Percentiles rank a stretch among this genome's conserved stretches.
phyloP scores from a whole-genome alignment of 2,113 vertebrate genomes.

The Symphodus melops region DNA sequence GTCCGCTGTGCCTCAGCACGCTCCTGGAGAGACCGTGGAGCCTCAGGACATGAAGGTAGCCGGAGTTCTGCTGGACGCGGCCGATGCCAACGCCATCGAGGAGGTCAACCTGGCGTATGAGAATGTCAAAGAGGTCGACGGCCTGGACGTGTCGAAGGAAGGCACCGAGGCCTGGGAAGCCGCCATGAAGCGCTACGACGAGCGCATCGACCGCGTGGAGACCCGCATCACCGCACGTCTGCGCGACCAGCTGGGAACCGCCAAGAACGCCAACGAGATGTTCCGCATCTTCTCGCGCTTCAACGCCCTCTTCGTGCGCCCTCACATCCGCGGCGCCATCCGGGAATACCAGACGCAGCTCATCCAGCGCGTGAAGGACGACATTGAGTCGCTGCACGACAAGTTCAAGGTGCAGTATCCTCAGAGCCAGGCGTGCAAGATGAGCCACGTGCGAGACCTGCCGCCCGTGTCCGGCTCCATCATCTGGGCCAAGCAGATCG shows the following conservation, averaged over 20 bases:
- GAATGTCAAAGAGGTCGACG: conserved; percentile 98
- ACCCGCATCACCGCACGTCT: conserved; percentile 97
- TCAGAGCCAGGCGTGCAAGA: conserved; percentile 97
- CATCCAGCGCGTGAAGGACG: conserved; percentile 97
- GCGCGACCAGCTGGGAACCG: conserved; percentile 95
- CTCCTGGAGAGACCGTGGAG: conserved; percentile 92
- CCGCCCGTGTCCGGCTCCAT: conserved; percentile 97
- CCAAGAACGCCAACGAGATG: conserved; percentile 99
- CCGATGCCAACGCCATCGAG: conserved; percentile 97
- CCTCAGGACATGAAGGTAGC: conserved; percentile 97
- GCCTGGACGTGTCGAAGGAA: conserved; percentile 97
- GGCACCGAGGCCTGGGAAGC: conserved; percentile 99
- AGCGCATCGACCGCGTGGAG: conserved; percentile 97
- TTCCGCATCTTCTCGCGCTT: conserved; percentile 98
- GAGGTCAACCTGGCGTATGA: conserved; percentile 99
- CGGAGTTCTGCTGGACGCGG: conserved; percentile 96
- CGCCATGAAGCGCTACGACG: conserved; percentile 97
- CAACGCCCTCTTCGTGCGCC: conserved; percentile 97
- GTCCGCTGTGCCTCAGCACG: conserved; percentile 93
- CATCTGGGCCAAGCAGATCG: conserved; percentile 99
- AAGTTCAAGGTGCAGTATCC: conserved; percentile 99
- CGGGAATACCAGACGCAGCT: conserved; percentile 97
- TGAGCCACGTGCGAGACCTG: conserved; percentile 97
- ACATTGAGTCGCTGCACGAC: conserved; percentile 97
- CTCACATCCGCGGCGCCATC: conserved; percentile 97